Conservation (phyloP, 2,888 invertebrate genomes). For the Brachyptera risi region DNA sequence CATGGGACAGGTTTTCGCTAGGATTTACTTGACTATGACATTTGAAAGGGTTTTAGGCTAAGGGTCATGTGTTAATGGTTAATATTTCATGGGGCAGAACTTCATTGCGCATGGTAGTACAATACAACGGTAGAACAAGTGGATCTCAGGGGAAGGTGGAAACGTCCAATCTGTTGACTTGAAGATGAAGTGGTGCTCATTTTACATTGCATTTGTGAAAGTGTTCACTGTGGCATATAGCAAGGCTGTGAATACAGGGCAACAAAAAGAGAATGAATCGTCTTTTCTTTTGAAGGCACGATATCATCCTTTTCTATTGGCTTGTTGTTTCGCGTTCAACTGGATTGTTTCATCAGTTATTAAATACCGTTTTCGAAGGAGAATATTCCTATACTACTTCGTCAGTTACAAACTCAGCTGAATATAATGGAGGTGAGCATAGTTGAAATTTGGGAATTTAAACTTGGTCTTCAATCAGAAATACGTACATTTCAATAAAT, state of each 20-base stretch:
- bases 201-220: not conserved
- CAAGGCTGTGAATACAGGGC: not conserved
- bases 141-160: not conserved
- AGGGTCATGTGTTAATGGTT: constrained; percentile 10
- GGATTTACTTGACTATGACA: constrained; percentile 4
- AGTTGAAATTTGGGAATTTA: too few relatives aligned
- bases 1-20: not conserved
- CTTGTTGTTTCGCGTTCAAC: too few relatives aligned
- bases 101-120: not conserved
- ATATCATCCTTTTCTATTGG: too few relatives aligned
- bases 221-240: not conserved
- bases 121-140: not conserved
- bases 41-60: constrained; percentile 8
- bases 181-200: constrained; percentile 9
- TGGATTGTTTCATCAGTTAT: too few relatives aligned
- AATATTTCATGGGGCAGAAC: constrained; percentile 10
- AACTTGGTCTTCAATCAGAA: too few relatives aligned
- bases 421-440: too few relatives aligned
- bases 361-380: too few relatives aligned
- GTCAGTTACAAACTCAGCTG: too few relatives aligned
- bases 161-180: not conserved
- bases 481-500: too few relatives aligned
- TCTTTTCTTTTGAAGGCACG: too few relatives aligned
- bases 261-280: not conserved
- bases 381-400: too few relatives aligned